Percentiles rank a stretch among this genome's conserved stretches.
phyloP scores from a whole-genome alignment of 2,113 vertebrate species.

The Hystrix cristata region DNA sequence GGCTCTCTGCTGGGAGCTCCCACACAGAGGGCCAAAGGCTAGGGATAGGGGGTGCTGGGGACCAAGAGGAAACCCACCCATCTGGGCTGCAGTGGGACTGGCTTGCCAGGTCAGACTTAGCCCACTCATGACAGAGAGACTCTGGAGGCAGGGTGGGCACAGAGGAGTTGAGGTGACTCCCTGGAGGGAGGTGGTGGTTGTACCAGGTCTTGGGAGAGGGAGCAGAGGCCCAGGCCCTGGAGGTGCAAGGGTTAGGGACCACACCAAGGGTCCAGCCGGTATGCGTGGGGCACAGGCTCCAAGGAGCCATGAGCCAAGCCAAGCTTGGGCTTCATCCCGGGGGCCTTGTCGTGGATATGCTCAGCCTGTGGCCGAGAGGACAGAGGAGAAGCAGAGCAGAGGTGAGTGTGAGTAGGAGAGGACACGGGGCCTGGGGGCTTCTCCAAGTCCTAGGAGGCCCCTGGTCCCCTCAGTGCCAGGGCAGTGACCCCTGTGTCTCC shows the following conservation, averaged over 20 bases:
- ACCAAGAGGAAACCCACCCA: not conserved
- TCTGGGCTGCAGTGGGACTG: not conserved
- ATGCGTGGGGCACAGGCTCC: rapidly evolving
- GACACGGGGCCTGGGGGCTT: not conserved
- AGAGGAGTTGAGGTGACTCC: not conserved
- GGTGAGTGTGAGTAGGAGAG: not conserved
- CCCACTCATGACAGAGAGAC: not conserved
- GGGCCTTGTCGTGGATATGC: rapidly evolving
- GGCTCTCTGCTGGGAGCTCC: not conserved
- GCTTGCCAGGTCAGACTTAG: not conserved
- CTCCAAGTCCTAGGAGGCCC: not conserved
- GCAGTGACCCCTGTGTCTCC: slow-evolving; percentile 58
- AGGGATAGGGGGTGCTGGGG: not conserved
- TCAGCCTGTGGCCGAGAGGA: not conserved
- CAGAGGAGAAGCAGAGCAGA: not conserved
- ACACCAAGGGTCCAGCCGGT: not conserved
- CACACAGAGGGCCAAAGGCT: not conserved
- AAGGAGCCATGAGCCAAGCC: not conserved
- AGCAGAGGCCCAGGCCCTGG: not conserved
- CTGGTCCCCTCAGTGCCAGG: not conserved
- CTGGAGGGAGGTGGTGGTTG: not conserved
- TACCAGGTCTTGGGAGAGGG: not conserved
- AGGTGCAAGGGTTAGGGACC: not conserved
- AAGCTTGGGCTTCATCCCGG: not conserved
- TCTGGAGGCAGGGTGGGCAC: rapidly evolving